A percentile compares a stretch with the other conserved stretches of the same genome.
phyloP scores from a whole-genome alignment of 2,888 invertebrate species.

The Formica aserva region DNA sequence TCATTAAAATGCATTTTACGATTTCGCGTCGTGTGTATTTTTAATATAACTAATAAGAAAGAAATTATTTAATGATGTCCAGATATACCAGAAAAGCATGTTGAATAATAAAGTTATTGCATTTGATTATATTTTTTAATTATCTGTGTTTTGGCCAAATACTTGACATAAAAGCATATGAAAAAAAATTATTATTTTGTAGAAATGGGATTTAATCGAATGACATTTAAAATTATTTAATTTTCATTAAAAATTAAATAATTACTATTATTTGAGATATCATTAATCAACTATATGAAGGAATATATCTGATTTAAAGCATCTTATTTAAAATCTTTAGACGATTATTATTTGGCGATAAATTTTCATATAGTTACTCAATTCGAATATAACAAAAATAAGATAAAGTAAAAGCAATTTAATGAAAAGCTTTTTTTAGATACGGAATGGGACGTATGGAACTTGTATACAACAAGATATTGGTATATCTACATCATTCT shows the following conservation, averaged over 20 bases:
- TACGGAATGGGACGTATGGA: background rate
- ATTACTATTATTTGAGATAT: background rate
- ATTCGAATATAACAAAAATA: background rate
- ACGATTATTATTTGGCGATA: background rate
- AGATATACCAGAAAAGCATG: background rate
- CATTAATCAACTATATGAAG: background rate
- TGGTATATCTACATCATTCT: background rate
- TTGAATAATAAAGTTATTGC: background rate
- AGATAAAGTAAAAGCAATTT: background rate
- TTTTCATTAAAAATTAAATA: background rate
- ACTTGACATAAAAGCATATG: background rate
- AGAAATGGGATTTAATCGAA: background rate
- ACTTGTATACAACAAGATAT: background rate
- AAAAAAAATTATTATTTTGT: background rate
- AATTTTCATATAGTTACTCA: background rate
- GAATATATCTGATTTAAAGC: background rate
- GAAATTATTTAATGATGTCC: background rate
- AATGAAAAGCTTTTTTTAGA: background rate
- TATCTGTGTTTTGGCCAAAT: background rate
- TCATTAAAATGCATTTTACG: conserved; percentile 1
- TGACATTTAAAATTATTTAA: conserved; percentile 9
- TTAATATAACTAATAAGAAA: background rate
- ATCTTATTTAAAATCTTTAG: background rate
- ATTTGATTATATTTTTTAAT: background rate
- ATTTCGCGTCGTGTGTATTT: background rate